Conservation (phyloP, 2,113 vertebrate species). For the Pedetes capensis region DNA sequence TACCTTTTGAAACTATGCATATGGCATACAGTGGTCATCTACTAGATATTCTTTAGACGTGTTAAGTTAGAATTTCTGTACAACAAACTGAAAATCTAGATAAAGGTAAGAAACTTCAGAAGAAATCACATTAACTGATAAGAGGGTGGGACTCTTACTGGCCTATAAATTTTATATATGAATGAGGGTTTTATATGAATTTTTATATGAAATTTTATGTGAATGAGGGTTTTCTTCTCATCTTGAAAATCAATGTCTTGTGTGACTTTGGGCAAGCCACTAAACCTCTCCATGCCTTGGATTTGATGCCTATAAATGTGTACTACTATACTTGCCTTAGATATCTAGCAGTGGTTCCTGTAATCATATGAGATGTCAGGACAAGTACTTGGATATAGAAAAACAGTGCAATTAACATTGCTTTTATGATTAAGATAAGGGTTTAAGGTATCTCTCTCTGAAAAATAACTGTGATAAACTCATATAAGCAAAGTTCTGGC, state of each 20-base stretch:
- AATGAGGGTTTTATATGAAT: too few species aligned
- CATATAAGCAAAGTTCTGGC: background rate
- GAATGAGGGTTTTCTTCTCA: background rate
- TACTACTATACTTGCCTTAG: background rate
- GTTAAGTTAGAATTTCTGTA: background rate
- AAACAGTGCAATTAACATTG: background rate
- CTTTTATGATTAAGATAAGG: slow-evolving; percentile 33
- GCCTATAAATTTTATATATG: background rate
- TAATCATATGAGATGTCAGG: slow-evolving; percentile 25
- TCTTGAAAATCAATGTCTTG: background rate
- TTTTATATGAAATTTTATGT: too few species aligned
- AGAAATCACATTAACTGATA: background rate
- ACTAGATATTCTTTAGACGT: background rate
- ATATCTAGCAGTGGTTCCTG: background rate
- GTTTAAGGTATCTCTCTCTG: background rate
- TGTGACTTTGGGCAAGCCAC: background rate
- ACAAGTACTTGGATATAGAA: slow-evolving; percentile 32
- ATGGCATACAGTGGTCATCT: rapidly evolving
- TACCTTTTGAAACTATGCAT: background rate
- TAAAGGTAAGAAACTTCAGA: background rate
- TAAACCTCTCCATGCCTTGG: background rate
- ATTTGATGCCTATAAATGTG: background rate
- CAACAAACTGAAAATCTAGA: background rate
- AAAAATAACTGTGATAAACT: slow-evolving; percentile 58
- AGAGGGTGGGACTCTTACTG: background rate